phyloP scores from a whole-genome alignment of 2,113 vertebrate species.

The Telmatochromis sp. region DNA sequence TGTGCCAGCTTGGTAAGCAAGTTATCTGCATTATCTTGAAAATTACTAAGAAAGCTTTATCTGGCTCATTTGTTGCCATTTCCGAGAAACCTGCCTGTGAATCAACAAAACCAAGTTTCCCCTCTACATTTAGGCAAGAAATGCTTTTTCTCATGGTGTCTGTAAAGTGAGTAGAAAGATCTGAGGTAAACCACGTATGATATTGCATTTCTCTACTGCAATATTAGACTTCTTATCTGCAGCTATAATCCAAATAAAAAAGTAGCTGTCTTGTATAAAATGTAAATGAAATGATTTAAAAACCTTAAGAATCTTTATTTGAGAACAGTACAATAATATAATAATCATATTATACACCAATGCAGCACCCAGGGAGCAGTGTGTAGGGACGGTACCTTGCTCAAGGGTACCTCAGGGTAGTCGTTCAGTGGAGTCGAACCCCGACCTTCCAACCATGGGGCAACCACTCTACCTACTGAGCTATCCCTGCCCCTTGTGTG shows the following conservation, averaged over 20 bases:
- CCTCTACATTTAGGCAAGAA: background rate
- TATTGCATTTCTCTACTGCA: background rate
- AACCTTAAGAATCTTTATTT: background rate
- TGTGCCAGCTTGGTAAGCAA: background rate
- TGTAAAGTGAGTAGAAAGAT: background rate
- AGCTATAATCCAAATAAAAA: background rate
- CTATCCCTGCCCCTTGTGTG: background rate
- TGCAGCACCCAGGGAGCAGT: rapidly evolving
- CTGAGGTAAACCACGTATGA: background rate
- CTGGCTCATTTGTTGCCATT: background rate
- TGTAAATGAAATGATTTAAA: background rate
- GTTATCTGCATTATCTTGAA: background rate
- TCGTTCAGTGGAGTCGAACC: background rate
- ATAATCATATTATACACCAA: background rate
- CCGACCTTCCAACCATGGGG: background rate
- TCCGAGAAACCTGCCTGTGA: background rate
- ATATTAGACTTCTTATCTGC: background rate
- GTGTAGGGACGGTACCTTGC: background rate
- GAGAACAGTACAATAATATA: background rate
- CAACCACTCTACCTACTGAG: background rate
- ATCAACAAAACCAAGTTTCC: background rate
- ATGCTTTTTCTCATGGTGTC: background rate
- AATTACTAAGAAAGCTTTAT: background rate
- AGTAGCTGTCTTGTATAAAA: background rate
- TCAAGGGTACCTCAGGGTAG: background rate